A percentile compares a stretch with the other conserved stretches of the same genome.
phyloP scores from a whole-genome alignment of 2,113 vertebrate genomes.

The Spheniscus mendiculus region DNA sequence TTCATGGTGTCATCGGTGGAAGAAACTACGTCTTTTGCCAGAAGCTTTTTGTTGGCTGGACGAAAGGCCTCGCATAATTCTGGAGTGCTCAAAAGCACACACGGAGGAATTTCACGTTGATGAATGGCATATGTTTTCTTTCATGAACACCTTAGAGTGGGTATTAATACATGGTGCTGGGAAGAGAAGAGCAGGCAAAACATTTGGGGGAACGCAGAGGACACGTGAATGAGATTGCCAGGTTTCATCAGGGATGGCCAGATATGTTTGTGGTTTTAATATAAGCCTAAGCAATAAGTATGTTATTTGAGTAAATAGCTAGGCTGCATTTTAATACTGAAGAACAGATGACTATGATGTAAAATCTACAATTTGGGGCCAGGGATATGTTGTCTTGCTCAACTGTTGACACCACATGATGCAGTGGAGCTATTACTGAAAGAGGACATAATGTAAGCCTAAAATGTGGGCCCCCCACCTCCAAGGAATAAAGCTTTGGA shows the following conservation, averaged over 20 bases:
- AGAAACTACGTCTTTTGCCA: not conserved
- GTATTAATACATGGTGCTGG: not conserved
- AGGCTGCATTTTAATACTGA: not conserved
- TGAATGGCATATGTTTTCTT: not conserved
- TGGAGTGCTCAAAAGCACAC: not conserved
- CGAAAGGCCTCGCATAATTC: not conserved
- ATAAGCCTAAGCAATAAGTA: not conserved
- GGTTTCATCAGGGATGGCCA: not conserved
- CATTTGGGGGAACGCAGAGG: not conserved
- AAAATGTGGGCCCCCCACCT: not conserved
- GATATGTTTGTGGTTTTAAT: not conserved
- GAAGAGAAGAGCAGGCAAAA: not conserved
- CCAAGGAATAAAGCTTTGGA: not conserved
- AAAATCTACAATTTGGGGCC: not conserved
- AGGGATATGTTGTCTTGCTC: not conserved
- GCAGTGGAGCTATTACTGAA: not conserved
- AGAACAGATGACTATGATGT: not conserved
- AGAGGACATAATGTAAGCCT: not conserved
- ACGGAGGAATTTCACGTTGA: not conserved
- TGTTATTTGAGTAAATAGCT: not conserved
- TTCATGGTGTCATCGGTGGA: not conserved
- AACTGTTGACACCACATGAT: not conserved
- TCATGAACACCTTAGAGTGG: not conserved
- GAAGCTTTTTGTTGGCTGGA: slow-evolving; percentile 7
- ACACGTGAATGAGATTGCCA: not conserved